Evolutionary conservation across 1,140 invertebrate genomes (phyloP).

Genomic region (Drosophila leontia): DNA sequence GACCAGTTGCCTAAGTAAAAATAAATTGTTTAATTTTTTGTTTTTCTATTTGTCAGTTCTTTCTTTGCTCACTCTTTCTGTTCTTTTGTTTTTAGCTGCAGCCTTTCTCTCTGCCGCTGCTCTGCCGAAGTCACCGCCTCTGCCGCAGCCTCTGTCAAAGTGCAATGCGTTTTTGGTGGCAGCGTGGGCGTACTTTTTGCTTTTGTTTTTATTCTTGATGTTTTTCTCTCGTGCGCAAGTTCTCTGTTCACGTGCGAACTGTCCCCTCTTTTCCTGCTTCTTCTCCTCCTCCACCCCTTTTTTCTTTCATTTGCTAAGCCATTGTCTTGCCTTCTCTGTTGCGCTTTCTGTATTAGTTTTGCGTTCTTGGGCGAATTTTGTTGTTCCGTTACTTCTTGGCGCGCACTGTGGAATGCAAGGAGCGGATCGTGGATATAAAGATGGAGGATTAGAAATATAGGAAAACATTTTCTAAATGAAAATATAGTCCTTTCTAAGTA

Average conservation of each 20-base stretch:
- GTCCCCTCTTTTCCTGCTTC: conserved; percentile 1
- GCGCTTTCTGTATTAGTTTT: conserved; percentile 44
- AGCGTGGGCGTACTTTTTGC: conserved; percentile 49
- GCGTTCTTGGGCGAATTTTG: conserved; percentile 44
- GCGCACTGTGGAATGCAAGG: conserved; percentile 36
- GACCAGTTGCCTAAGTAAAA: neutral
- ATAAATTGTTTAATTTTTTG: neutral
- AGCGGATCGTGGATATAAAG: neutral
- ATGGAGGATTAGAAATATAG: neutral
- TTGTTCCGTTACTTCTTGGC: conserved; percentile 21
- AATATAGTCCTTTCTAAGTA: too few species aligned
- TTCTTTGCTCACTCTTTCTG: conserved; percentile 30
- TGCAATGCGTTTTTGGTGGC: conserved; percentile 65
- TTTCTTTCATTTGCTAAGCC: conserved; percentile 8
- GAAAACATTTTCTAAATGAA: too few species aligned
- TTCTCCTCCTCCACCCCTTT: neutral
- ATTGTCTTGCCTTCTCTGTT: conserved; percentile 35
- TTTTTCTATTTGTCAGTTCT: conserved; percentile 49
- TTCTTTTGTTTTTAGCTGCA: conserved; percentile 42
- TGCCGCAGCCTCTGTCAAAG: conserved; percentile 46
- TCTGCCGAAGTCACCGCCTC: conserved; percentile 26
- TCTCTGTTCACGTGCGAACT: conserved; percentile 48
- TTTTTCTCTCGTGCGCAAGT: conserved; percentile 67
- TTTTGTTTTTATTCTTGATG: conserved; percentile 52
- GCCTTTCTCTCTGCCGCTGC: neutral